These are phyloP conservation scores for Petaurus breviceps DNA, from an alignment of 2,113 vertebrate species.

Conservation along the genomic window DNA sequence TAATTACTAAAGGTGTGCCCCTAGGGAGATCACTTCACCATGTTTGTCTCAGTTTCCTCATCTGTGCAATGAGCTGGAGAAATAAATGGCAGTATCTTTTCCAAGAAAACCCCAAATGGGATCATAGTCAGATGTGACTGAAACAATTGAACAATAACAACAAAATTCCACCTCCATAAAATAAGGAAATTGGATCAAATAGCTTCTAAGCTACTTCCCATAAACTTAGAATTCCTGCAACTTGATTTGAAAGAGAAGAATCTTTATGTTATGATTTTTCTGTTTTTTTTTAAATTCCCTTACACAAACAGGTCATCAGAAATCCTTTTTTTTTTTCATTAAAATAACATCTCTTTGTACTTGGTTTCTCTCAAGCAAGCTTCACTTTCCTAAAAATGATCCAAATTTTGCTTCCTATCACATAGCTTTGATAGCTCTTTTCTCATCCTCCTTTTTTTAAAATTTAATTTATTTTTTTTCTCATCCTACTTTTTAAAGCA, in stretches of 20 bases:
- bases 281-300: not conserved
- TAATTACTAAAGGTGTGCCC: not conserved
- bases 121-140: no score
- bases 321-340: not conserved
- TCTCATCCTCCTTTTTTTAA: conserved; percentile 52
- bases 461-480: conserved; percentile 32
- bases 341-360: not conserved
- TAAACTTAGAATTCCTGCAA: not conserved
- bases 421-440: not conserved
- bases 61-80: not conserved
- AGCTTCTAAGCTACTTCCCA: not conserved
- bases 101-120: not conserved
- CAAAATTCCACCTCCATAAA: not conserved
- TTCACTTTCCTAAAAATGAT: conserved; percentile 9
- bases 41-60: not conserved
- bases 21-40: fast-evolving
- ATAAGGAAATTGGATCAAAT: not conserved
- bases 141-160: no score
- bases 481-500: conserved; percentile 55
- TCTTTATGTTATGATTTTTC: not conserved
- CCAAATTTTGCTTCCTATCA: conserved; percentile 2
- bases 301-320: not conserved
- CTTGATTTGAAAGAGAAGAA: not conserved
- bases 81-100: not conserved
- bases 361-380: not conserved